phyloP scores from a whole-genome alignment of 2,113 vertebrate genomes.

The Lepisosteus osseus region DNA sequence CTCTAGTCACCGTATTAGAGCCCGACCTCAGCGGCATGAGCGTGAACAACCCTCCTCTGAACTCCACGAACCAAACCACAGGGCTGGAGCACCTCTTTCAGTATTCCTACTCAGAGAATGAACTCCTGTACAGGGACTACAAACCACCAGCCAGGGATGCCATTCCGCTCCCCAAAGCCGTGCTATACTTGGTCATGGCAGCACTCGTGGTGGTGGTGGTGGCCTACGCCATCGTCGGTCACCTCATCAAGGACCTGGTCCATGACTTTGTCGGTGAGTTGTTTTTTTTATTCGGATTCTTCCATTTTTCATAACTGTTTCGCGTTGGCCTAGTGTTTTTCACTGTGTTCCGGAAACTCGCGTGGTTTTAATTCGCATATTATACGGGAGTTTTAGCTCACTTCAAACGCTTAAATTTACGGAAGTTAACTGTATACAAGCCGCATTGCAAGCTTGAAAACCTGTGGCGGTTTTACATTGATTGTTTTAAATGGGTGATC shows the following conservation, averaged over 20 bases:
- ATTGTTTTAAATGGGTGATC: too few relatives aligned
- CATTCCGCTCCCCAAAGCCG: slow-evolving; percentile 79
- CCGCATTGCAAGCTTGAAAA: too few relatives aligned
- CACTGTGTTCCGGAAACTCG: too few relatives aligned
- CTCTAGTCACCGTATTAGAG: slow-evolving; percentile 75
- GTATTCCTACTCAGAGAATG: slow-evolving; percentile 73
- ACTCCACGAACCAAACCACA: slow-evolving; percentile 74
- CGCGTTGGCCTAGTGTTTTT: too few relatives aligned
- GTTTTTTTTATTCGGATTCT: not conserved
- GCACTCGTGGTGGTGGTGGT: slow-evolving; percentile 83
- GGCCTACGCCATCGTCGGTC: slow-evolving; percentile 81
- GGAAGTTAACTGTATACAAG: not conserved
- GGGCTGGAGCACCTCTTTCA: slow-evolving; percentile 77
- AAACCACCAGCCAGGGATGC: slow-evolving; percentile 69
- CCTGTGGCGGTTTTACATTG: too few relatives aligned
- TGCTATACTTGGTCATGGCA: slow-evolving; percentile 86
- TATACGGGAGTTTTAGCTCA: not conserved
- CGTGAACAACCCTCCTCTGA: slow-evolving; percentile 68
- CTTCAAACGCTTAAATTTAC: not conserved
- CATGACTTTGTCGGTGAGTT: slow-evolving; percentile 82
- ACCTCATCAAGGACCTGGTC: slow-evolving; percentile 83
- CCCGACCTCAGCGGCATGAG: slow-evolving; percentile 66
- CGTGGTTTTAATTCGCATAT: not conserved
- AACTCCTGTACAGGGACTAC: slow-evolving; percentile 76
- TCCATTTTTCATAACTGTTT: not conserved